Conservation (phyloP, 1,140 invertebrate species). For the Solen grandis region DNA sequence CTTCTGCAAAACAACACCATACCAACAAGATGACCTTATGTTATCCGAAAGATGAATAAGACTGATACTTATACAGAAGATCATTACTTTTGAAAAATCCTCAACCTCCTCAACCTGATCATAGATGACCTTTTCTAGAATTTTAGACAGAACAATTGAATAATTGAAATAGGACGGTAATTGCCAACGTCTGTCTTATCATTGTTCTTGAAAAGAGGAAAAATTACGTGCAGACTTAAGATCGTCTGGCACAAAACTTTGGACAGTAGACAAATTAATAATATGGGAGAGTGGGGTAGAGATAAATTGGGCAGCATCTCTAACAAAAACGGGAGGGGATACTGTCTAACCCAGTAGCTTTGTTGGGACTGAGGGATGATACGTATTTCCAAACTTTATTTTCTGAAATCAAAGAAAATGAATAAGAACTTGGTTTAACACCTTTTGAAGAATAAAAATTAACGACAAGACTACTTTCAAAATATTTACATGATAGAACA, state of each 20-base stretch:
- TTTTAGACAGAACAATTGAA: too few relatives aligned
- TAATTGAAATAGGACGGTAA: too few relatives aligned
- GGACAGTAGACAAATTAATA: conserved; percentile 28
- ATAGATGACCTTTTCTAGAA: too few relatives aligned
- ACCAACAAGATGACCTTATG: conserved; percentile 26
- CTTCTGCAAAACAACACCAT: conserved; percentile 55
- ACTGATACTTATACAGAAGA: conserved; percentile 13
- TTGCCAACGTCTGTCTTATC: conserved; percentile 35
- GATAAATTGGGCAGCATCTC: conserved; percentile 9
- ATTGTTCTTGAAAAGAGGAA: conserved; percentile 18
- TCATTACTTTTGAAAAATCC: conserved; percentile 18
- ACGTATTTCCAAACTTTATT: conserved; percentile 28
- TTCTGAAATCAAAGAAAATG: conserved; percentile 24
- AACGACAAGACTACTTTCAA: not conserved
- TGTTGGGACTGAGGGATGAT: not conserved
- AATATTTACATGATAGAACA: not conserved
- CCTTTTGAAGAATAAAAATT: not conserved
- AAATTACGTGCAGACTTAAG: conserved; percentile 1
- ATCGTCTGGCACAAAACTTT: conserved; percentile 24
- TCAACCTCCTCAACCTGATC: conserved; percentile 24
- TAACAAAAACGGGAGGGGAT: conserved; percentile 17
- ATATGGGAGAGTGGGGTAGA: conserved; percentile 5
- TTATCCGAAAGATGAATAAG: conserved; percentile 33
- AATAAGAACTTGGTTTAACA: not conserved
- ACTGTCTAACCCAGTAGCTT: conserved; percentile 26